Evolutionary conservation across 2,888 invertebrate genomes (phyloP).

Genomic region (Rhingia campestris): DNA sequence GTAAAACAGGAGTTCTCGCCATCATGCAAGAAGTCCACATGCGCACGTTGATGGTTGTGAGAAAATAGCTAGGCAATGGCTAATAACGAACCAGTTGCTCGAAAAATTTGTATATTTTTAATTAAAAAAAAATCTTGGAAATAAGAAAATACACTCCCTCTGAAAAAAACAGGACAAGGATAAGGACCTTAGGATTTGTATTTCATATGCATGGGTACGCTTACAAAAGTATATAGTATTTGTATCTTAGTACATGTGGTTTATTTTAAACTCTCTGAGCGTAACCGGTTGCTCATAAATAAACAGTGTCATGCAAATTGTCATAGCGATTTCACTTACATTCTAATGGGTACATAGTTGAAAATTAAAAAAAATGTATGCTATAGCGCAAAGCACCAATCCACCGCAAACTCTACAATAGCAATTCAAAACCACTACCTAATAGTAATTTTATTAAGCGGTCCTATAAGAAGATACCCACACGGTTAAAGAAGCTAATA

Average conservation of each 20-base stretch:
- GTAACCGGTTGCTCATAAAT: constrained; percentile 18
- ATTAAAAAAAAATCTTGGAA: too few species aligned
- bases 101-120: too few species aligned
- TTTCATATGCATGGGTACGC: too few species aligned
- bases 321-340: constrained; percentile 25
- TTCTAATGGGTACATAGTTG: constrained; percentile 11
- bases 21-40: too few species aligned
- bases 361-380: constrained; percentile 31
- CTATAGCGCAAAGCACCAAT: constrained; percentile 7
- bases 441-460: constrained; percentile 34
- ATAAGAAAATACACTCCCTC: too few species aligned
- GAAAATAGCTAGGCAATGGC: too few species aligned
- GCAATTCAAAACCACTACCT: constrained; percentile 14
- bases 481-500: not conserved
- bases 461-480: constrained; percentile 22
- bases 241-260: not conserved
- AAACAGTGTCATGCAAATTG: constrained; percentile 38
- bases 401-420: constrained; percentile 17
- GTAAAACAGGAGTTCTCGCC: too few species aligned
- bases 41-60: too few species aligned
- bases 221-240: too few species aligned
- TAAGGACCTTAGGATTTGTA: too few species aligned
- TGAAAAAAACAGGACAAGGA: too few species aligned
- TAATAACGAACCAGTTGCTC: too few species aligned
- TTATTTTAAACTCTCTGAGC: not conserved